Conservation (phyloP, 2,113 vertebrate species). For the Agelaius phoeniceus region DNA sequence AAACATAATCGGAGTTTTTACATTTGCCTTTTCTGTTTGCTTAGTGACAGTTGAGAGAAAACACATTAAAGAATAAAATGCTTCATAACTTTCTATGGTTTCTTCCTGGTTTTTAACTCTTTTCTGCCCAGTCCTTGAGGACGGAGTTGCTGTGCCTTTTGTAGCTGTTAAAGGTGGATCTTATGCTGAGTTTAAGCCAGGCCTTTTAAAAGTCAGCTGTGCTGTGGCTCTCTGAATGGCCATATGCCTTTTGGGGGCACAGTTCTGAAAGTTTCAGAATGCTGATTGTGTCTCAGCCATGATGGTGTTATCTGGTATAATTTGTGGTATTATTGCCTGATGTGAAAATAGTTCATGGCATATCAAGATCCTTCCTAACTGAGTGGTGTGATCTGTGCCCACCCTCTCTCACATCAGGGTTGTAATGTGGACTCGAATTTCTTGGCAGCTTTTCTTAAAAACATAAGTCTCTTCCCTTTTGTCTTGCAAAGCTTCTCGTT, state of each 20-base stretch:
- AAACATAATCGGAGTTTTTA: fast-evolving
- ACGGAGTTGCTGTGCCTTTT: background rate
- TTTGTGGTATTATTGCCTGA: background rate
- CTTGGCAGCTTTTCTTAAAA: background rate
- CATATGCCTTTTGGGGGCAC: background rate
- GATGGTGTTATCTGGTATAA: background rate
- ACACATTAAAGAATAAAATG: background rate
- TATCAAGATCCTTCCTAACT: background rate
- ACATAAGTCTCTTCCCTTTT: background rate
- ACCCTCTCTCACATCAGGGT: background rate
- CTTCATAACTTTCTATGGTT: background rate
- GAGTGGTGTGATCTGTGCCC: background rate
- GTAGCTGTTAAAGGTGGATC: background rate
- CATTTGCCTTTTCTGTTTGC: background rate
- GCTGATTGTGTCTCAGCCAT: background rate
- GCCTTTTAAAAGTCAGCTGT: background rate
- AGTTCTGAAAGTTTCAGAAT: background rate
- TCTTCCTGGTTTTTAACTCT: background rate
- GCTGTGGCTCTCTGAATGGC: background rate
- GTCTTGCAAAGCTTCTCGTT: background rate
- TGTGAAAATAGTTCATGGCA: background rate
- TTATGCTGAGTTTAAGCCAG: background rate
- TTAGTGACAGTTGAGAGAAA: background rate
- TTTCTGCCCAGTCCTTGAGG: background rate
- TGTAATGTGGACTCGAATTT: background rate